Evolutionary conservation across 1,140 invertebrate genomes (phyloP).

Genomic region (Euwallacea fornicatus): DNA sequence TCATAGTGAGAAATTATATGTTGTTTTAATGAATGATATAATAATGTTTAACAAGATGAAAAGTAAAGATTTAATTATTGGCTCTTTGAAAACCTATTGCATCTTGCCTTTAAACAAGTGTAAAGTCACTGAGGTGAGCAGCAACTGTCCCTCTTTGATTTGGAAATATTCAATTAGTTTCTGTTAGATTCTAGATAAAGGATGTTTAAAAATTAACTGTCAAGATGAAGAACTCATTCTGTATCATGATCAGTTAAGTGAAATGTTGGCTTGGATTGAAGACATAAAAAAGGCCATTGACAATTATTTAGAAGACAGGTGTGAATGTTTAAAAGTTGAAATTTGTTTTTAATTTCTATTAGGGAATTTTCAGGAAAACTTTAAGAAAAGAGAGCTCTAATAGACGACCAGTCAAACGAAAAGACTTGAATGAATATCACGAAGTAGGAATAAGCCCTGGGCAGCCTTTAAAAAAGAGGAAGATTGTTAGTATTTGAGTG

Average conservation of each 20-base stretch:
- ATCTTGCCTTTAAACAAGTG: conserved; percentile 66
- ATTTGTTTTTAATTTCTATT: neutral
- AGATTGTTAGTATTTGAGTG: conserved; percentile 29
- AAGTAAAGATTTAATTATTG: conserved; percentile 48
- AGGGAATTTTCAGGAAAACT: conserved; percentile 54
- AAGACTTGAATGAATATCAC: conserved; percentile 51
- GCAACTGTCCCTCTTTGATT: neutral
- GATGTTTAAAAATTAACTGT: conserved; percentile 59
- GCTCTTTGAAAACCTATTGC: conserved; percentile 60
- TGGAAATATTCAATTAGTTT: conserved; percentile 2
- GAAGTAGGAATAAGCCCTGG: conserved; percentile 50
- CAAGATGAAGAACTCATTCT: conserved; percentile 62
- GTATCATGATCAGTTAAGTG: conserved; percentile 58
- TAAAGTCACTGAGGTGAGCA: conserved; percentile 56
- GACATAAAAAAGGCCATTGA: conserved; percentile 60
- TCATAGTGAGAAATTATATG: conserved; percentile 55
- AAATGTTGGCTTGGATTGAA: conserved; percentile 61
- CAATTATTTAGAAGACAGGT: conserved; percentile 57
- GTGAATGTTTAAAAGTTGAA: conserved; percentile 10
- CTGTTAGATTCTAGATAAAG: conserved; percentile 41
- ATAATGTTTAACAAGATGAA: conserved; percentile 65
- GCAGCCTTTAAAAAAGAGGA: conserved; percentile 45
- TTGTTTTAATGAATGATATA: conserved; percentile 61
- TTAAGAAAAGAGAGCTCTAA: conserved; percentile 64
- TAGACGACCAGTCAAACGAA: conserved; percentile 59